These are phyloP conservation scores for Arrhamphus sclerolepis DNA, from an alignment of 2,797 vertebrate species.

Conservation along the genomic window DNA sequence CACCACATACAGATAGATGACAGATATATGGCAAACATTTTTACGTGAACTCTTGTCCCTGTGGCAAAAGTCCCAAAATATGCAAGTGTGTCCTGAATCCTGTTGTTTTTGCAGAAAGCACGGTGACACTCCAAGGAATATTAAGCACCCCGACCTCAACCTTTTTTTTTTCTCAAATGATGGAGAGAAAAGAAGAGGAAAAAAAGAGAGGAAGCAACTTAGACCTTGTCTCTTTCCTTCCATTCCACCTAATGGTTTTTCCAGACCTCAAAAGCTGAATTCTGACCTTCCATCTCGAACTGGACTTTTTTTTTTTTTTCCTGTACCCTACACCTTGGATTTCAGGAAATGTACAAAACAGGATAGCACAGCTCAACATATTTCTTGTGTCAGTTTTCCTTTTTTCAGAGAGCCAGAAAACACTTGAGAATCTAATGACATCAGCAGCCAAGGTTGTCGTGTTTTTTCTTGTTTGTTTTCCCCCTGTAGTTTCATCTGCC, in stretches of 20 bases:
- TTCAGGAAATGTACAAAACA: constrained; percentile 81
- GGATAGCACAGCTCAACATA: constrained; percentile 67
- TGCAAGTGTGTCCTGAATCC: constrained; percentile 35
- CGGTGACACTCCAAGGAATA: constrained; percentile 42
- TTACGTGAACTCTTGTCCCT: constrained; percentile 3
- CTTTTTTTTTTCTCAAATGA: constrained; percentile 41
- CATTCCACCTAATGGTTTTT: constrained; percentile 73
- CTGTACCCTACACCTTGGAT: constrained; percentile 71
- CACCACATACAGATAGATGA: not conserved
- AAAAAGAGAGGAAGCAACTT: constrained; percentile 64
- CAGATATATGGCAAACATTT: not conserved
- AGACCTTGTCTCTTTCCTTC: constrained; percentile 72
- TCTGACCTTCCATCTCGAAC: constrained; percentile 57
- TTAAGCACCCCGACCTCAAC: constrained; percentile 7
- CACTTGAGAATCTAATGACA: constrained; percentile 55
- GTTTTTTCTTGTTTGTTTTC: constrained; percentile 35
- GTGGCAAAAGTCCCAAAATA: constrained; percentile 2
- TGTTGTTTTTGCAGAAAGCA: constrained; percentile 31
- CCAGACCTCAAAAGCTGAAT: constrained; percentile 64
- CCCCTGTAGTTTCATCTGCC: constrained; percentile 2
- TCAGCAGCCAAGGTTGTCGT: constrained; percentile 53
- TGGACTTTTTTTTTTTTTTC: constrained; percentile 71
- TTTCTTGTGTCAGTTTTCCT: constrained; percentile 63
- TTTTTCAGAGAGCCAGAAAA: constrained; percentile 31
- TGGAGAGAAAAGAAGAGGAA: constrained; percentile 54